Evolutionary conservation across 2,888 invertebrate species (phyloP), one percentile per base, ranked within the genome.

Genomic region (Helicoverpa assulta): DNA sequence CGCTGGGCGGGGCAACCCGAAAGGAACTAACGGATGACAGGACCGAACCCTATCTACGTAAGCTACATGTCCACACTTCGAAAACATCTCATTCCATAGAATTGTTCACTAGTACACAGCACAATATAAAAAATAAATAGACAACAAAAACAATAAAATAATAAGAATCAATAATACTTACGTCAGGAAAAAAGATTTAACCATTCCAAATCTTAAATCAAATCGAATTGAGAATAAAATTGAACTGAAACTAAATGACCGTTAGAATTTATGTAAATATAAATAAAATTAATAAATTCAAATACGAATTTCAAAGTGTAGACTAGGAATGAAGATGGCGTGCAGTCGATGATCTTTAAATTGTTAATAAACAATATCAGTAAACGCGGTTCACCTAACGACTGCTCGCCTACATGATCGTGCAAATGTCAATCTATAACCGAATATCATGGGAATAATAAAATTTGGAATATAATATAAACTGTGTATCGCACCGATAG

Each of bases 1-100:
- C 95, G 93, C 91, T 93, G 94, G 95, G 95, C 95, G 95, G 95
- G 95, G 95, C 88, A 89, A 92, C 95, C 94, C 93, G 89, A 88
- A 90, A 90, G 88, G 86, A 90, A 86, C 78, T 85, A 86, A 90
- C 81, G 84, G 81, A 85, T 87, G 82, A 85, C 70, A 87, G 86
- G 88, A 89, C 85, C 87, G 87, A 86, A 86, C 91, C 94, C 93
- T 93, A 92, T 83, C 90, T 93, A 94, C 88, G 85, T 93, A 90
- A 91, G 85, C 86, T 88, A 89, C 76, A 71, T 85, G 89, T 92
- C 94, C 87, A 95, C 93, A 94, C 94, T 94, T 93, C 87, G 89
- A 94, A 93, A 93, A 88, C 87, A 71, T 74, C 67, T 10, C 52
- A 85, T 86, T 71, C 59, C n/a, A 58, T 53, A 74, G 65, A 73